Conservation (phyloP, 2,888 invertebrate genomes). For the Pinctada fucata region DNA sequence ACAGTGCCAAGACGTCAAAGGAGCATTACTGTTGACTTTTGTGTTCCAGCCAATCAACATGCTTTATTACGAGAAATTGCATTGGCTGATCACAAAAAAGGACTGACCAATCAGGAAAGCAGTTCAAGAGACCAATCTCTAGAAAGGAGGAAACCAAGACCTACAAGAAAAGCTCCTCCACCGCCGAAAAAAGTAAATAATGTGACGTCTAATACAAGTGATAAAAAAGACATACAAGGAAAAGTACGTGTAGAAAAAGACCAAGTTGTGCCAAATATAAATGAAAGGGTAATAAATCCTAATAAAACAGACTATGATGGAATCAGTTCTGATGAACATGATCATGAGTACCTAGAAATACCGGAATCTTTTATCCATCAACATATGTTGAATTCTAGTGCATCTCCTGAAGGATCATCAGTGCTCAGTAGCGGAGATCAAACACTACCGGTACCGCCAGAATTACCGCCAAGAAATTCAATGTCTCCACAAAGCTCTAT, state of each 20-base stretch:
- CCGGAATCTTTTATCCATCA: constrained; percentile 39
- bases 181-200: constrained; percentile 47
- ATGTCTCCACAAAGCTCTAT: constrained; percentile 53
- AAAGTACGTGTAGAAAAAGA: neutral
- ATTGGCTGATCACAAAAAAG: constrained; percentile 28
- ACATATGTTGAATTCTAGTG: neutral
- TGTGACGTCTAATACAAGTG: neutral
- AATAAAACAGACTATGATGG: neutral
- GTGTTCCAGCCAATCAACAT: constrained; percentile 42
- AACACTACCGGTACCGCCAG: neutral
- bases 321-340: constrained; percentile 39
- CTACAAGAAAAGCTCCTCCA: constrained; percentile 63
- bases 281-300: neutral
- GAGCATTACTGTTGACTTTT: constrained; percentile 35
- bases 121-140: neutral
- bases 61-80: constrained; percentile 32
- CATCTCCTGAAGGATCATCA: constrained; percentile 2
- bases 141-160: constrained; percentile 45
- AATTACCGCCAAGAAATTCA: constrained; percentile 11
- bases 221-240: neutral
- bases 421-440: constrained; percentile 17
- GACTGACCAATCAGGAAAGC: constrained; percentile 1
- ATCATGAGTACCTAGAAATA: constrained; percentile 65
- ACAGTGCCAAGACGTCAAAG: constrained; percentile 13
- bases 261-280: neutral